Evolutionary conservation across 2,113 vertebrate genomes (phyloP).

Genomic region (Vulpes lagopus): DNA sequence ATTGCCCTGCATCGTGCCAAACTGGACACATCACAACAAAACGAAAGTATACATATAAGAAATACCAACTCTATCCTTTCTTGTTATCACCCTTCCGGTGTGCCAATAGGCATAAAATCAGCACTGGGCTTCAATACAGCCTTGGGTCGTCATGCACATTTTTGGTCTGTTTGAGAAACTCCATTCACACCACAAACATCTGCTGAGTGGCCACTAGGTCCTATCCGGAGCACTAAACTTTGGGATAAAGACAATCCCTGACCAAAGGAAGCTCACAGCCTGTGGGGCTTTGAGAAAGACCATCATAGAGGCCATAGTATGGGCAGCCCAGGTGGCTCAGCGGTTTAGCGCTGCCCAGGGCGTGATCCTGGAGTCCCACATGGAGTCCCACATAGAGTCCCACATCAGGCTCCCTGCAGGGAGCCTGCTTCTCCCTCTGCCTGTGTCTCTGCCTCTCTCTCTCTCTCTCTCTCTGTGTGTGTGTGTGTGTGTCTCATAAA

Average conservation of each 20-base stretch:
- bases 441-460: too few species aligned
- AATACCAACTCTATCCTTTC: neutral
- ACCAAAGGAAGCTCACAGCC: neutral
- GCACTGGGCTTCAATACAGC: neutral
- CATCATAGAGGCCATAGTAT: neutral
- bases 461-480: too few species aligned
- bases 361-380: too few species aligned
- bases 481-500: too few species aligned
- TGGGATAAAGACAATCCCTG: neutral
- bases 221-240: neutral
- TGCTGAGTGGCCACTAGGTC: neutral
- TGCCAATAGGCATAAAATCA: neutral
- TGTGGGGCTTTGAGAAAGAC: neutral
- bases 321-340: too few species aligned
- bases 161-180: constrained; percentile 11
- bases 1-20: neutral
- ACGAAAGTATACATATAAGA: neutral
- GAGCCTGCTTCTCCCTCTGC: too few species aligned
- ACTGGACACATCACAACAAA: neutral
- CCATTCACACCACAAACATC: neutral
- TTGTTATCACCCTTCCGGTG: neutral
- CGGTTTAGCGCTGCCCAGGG: too few species aligned
- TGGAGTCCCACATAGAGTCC: too few species aligned
- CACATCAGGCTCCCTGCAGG: too few species aligned
- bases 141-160: neutral